Evolutionary conservation across 2,113 vertebrate species (phyloP).

Genomic region (Atlantisia rogersi): DNA sequence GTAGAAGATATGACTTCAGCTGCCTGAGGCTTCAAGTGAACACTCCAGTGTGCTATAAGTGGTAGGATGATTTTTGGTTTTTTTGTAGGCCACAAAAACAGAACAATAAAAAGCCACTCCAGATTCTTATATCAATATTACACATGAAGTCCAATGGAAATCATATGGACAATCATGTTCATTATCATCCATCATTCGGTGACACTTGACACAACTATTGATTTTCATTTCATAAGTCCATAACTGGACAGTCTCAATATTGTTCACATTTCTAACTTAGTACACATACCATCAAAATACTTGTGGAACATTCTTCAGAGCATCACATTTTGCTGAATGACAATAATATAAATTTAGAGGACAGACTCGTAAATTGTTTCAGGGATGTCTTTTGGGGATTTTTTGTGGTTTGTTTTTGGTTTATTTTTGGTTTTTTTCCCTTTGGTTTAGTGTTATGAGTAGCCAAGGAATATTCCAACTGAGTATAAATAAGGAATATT

Average conservation of each 20-base stretch:
- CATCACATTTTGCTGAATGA: background rate
- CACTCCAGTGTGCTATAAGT: background rate
- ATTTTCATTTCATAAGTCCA: conserved; percentile 15
- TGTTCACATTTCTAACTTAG: background rate
- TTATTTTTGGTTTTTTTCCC: background rate
- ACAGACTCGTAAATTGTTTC: background rate
- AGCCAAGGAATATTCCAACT: background rate
- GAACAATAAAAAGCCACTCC: background rate
- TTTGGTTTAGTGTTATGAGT: background rate
- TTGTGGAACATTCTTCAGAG: background rate
- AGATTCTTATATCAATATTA: background rate
- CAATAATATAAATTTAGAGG: background rate
- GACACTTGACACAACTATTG: background rate
- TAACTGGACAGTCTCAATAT: background rate
- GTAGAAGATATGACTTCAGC: background rate
- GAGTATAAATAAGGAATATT: background rate
- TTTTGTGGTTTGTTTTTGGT: too few relatives aligned
- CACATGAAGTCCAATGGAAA: background rate
- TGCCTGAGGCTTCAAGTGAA: background rate
- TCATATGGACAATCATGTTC: background rate
- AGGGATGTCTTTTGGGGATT: too few relatives aligned
- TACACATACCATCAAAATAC: background rate
- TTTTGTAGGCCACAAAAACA: background rate
- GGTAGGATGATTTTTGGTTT: background rate
- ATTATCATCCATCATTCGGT: background rate